Base-by-base conservation (phyloP, 2,113 vertebrate genomes). In the Mixornis gularis region DNA sequence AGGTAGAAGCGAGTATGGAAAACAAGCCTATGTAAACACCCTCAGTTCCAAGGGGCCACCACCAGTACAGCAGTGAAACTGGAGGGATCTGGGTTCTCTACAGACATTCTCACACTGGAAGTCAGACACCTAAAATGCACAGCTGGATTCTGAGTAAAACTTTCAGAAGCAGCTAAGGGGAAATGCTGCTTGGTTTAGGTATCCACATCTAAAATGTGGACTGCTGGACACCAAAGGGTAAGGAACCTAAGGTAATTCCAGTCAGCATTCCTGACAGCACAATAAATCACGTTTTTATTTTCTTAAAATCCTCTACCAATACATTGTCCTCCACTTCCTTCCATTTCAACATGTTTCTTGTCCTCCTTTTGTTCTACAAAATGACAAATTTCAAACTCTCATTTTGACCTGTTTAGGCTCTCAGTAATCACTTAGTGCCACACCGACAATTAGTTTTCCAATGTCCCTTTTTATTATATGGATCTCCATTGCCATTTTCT, bases 301-400 rank as follows among this genome's bases (percentile, higher is more conserved):
- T 29, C 64, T 89, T 74, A 43, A 41, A 6, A 49, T 58, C 21
- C 40, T 60, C 79, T 56, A 22, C 7, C 24, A 21, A 30, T 30
- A 36, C 14, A 36, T 12, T 27, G 20, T 52, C 41, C 52, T 68
- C 48, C 44, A 26, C 49, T 49, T 73, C 40, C 36, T 51, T 78
- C 52, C 36, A n/a, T 59, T 73, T 78, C 51, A 70, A n/a, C 87
- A 90, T 93, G 86, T 94, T 90, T 96, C 84, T 96, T 85, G 91
- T 90, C 92, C 92, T 88, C 94, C 95, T 94, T 95, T 90, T 38
- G 41, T 59, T 82, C 86, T 48, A 51, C 51, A 71, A 59, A 89
- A 80, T 0, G 3, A 79, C 30, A 46, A 19, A 78, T 80, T 72
- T 55, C 52, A 51, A 51, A n/a, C 22, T 52, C 58, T 70, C 46